Conservation (phyloP, 35 echinoderm and acorn worm genomes). For the Ophiothrix spiculata region DNA sequence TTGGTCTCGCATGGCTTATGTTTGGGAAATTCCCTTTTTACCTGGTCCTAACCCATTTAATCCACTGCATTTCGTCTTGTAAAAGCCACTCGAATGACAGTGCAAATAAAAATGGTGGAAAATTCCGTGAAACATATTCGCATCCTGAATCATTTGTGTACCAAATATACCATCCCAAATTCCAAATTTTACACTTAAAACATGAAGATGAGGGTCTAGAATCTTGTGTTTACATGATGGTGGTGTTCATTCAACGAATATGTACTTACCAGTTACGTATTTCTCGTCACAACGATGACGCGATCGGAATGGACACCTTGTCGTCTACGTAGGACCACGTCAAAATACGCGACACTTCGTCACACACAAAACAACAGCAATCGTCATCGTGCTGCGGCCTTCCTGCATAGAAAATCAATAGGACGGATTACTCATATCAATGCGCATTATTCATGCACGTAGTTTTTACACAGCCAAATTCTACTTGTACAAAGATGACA, state of each 20-base stretch:
- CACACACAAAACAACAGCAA: background rate
- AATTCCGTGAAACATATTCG: background rate
- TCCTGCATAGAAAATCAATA: background rate
- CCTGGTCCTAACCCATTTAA: background rate
- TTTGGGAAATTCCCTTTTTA: background rate
- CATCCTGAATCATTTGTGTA: background rate
- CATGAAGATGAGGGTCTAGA: background rate
- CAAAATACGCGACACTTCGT: conserved; percentile 54
- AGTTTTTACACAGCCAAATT: background rate
- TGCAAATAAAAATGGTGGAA: conserved; percentile 9
- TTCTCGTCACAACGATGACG: conserved; percentile 67
- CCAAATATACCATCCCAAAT: background rate
- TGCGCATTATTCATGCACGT: background rate
- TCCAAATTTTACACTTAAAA: background rate
- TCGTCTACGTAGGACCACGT: conserved; percentile 71
- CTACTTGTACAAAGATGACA: too few relatives aligned
- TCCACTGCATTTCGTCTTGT: background rate
- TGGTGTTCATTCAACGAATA: conserved; percentile 16
- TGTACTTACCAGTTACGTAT: conserved; percentile 70
- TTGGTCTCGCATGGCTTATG: background rate
- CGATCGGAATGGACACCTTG: conserved; percentile 70
- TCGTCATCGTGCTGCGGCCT: background rate
- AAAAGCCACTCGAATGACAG: background rate
- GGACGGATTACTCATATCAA: background rate
- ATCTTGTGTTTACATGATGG: conserved; percentile 9